Conservation (phyloP, 2,888 invertebrate genomes). For the Hypomecis punctinalis region DNA sequence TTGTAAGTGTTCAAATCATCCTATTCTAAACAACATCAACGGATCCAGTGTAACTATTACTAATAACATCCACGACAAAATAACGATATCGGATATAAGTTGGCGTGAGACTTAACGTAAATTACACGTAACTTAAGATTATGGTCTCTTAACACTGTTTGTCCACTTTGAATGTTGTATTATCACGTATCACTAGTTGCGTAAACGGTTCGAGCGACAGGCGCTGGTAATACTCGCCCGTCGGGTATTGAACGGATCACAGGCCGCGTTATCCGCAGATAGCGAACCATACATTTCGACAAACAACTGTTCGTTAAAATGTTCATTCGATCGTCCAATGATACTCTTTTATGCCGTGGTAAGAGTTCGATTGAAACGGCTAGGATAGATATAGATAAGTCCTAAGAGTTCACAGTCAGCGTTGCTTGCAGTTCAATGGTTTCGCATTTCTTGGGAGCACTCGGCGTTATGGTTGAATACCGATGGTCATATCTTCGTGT, state of each 20-base stretch:
- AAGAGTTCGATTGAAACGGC: too few species aligned
- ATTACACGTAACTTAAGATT: slow-evolving; percentile 27
- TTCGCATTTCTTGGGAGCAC: slow-evolving; percentile 5
- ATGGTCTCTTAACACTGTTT: slow-evolving; percentile 23
- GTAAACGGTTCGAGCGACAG: slow-evolving; percentile 20
- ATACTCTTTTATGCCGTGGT: too few species aligned
- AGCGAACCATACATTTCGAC: slow-evolving; percentile 1
- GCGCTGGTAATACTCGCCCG: slow-evolving; percentile 9
- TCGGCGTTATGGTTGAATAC: neutral
- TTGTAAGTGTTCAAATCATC: slow-evolving; percentile 23
- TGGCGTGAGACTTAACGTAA: slow-evolving; percentile 17
- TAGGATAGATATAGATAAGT: too few species aligned
- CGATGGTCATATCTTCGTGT: too few species aligned
- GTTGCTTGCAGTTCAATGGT: neutral
- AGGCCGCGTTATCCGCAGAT: neutral
- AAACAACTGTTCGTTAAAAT: neutral
- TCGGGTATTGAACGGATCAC: slow-evolving; percentile 1
- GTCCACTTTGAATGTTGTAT: slow-evolving; percentile 19
- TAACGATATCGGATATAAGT: slow-evolving; percentile 19
- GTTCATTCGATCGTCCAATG: too few species aligned
- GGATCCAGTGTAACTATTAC: slow-evolving; percentile 22
- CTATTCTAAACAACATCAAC: slow-evolving; percentile 26
- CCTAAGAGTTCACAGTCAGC: neutral
- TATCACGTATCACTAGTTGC: slow-evolving; percentile 25
- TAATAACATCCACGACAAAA: slow-evolving; percentile 28